Evolutionary conservation across 2,888 invertebrate genomes (phyloP).

Genomic region (Tetramorium bicarinatum): DNA sequence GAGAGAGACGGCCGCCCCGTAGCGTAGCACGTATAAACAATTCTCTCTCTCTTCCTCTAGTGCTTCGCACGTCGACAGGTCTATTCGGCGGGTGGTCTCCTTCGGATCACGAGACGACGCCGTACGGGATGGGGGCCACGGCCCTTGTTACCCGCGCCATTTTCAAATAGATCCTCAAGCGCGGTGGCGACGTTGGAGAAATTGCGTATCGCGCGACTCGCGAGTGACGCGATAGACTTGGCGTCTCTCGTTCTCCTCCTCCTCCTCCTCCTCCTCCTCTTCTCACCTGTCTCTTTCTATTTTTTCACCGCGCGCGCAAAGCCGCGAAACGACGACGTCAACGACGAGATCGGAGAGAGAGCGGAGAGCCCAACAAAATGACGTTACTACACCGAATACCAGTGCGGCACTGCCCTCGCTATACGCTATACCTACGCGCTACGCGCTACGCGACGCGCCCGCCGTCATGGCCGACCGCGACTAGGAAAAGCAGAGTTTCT

Average conservation of each 20-base stretch:
- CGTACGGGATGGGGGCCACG: slow-evolving; percentile 70
- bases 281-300: slow-evolving; percentile 5
- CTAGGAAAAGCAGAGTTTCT: slow-evolving; percentile 80
- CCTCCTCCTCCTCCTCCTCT: background rate
- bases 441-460: slow-evolving; percentile 76
- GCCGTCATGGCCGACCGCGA: slow-evolving; percentile 77
- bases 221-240: background rate
- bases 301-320: slow-evolving; percentile 18
- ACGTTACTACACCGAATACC: slow-evolving; percentile 12
- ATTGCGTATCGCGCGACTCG: slow-evolving; percentile 15
- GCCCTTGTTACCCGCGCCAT: slow-evolving; percentile 74
- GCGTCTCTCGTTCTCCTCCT: background rate
- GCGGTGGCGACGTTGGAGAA: background rate
- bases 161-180: slow-evolving; percentile 79
- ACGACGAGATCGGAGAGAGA: background rate
- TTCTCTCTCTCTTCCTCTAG: background rate
- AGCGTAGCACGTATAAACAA: slow-evolving; percentile 77
- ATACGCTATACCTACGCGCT: slow-evolving; percentile 38
- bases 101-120: slow-evolving; percentile 80
- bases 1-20: slow-evolving; percentile 26
- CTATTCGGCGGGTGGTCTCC: slow-evolving; percentile 76
- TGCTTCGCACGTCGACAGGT: background rate
- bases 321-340: slow-evolving; percentile 38
- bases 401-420: slow-evolving; percentile 75
- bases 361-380: slow-evolving; percentile 25